Evolutionary conservation across 2,888 invertebrate genomes (phyloP).

Genomic region (Syrphus vitripennis): DNA sequence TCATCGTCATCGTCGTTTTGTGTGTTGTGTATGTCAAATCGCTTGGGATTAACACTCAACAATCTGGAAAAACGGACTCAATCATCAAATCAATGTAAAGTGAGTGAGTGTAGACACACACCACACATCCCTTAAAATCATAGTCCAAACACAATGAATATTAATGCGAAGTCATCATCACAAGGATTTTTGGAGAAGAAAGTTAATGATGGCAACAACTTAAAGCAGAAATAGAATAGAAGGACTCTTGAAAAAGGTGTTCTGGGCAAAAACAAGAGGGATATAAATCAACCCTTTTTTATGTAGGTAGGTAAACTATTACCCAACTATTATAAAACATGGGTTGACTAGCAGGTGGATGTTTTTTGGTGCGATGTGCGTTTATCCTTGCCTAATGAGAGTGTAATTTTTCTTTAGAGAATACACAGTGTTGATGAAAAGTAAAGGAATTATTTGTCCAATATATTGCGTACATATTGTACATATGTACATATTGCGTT

Average conservation of each 20-base stretch:
- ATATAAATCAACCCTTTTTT: conserved; percentile 69
- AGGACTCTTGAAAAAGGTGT: conserved; percentile 38
- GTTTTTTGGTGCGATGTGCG: conserved; percentile 3
- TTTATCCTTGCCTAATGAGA: conserved; percentile 59
- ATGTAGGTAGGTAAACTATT: conserved; percentile 60
- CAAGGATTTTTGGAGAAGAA: conserved; percentile 37
- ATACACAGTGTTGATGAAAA: conserved; percentile 19
- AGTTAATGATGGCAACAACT: conserved; percentile 21
- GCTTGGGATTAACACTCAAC: conserved; percentile 68
- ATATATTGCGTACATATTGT: no score
- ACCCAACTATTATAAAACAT: conserved; percentile 45
- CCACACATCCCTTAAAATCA: conserved; percentile 62
- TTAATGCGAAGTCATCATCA: conserved; percentile 81
- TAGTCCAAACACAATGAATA: conserved; percentile 79
- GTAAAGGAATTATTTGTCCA: neutral
- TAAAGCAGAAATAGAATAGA: neutral
- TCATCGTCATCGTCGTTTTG: neutral
- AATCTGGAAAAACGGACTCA: conserved; percentile 70
- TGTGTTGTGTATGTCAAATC: conserved; percentile 48
- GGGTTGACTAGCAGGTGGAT: conserved; percentile 5
- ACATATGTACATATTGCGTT: no score
- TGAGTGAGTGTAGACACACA: neutral
- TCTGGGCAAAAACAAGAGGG: conserved; percentile 55
- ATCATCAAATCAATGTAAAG: conserved; percentile 63
- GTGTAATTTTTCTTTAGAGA: conserved; percentile 44